Conservation (phyloP, 1,140 invertebrate species). For the Euura saliciscinereae region DNA sequence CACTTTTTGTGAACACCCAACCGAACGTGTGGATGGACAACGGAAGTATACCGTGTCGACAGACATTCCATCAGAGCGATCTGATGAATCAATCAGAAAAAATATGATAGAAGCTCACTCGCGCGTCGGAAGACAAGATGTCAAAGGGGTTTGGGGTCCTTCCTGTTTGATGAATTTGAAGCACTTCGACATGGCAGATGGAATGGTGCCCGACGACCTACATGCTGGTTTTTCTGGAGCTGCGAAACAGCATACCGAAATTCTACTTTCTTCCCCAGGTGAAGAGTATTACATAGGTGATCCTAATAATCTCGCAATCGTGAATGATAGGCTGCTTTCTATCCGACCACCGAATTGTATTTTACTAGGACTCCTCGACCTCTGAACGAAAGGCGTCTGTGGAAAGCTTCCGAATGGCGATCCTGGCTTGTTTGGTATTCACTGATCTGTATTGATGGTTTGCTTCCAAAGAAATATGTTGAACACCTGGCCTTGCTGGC, state of each 20-base stretch:
- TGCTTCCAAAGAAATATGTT: conserved; percentile 22
- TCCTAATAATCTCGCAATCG: not conserved
- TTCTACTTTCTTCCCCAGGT: conserved; percentile 9
- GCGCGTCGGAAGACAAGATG: conserved; percentile 1
- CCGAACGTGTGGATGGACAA: too few relatives aligned
- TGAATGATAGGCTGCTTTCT: conserved; percentile 17
- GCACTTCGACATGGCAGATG: conserved; percentile 24
- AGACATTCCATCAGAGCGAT: not conserved
- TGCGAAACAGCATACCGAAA: conserved; percentile 16
- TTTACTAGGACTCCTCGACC: not conserved
- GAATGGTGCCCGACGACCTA: conserved; percentile 30
- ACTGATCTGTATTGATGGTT: conserved; percentile 16
- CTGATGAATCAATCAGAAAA: conserved; percentile 19
- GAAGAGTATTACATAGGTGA: conserved; percentile 21
- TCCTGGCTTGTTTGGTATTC: conserved; percentile 26
- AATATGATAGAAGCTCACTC: conserved; percentile 17
- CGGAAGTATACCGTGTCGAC: conserved; percentile 4
- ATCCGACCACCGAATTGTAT: conserved; percentile 19
- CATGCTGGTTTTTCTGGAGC: conserved; percentile 26
- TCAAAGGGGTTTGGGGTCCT: conserved; percentile 25
- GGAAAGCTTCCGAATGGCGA: conserved; percentile 30
- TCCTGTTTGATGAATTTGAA: conserved; percentile 24
- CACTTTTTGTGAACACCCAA: too few relatives aligned
- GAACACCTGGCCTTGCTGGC: conserved; percentile 21
- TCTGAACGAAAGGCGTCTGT: conserved; percentile 13